Evolutionary conservation across 2,888 invertebrate species (phyloP).

Genomic region (Lasioglossum lativentre): DNA sequence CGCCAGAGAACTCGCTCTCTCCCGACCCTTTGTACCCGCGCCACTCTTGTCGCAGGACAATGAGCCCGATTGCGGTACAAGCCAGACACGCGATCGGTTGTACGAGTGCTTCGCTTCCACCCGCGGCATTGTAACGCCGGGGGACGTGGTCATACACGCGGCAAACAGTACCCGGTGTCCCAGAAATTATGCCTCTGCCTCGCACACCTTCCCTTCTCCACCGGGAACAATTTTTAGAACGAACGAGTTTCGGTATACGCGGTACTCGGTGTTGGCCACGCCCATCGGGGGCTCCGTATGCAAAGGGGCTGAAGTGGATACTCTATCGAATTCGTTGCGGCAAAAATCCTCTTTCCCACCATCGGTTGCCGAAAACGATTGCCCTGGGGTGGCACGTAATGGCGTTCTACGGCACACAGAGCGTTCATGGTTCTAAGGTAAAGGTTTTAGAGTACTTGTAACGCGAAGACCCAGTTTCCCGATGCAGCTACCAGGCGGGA

Average conservation of each 20-base stretch:
- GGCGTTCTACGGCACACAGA: too few relatives aligned
- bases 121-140: background rate
- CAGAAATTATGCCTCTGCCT: background rate
- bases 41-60: slow-evolving; percentile 61
- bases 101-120: slow-evolving; percentile 36
- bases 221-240: background rate
- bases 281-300: background rate
- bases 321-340: background rate
- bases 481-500: background rate
- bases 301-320: background rate
- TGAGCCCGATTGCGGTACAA: slow-evolving; percentile 67
- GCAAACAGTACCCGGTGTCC: background rate
- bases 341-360: background rate
- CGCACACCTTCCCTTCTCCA: background rate
- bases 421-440: background rate
- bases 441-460: background rate
- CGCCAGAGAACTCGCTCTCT: background rate
- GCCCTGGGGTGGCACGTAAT: too few relatives aligned
- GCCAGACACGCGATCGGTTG: slow-evolving; percentile 59
- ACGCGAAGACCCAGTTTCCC: background rate
- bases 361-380: background rate
- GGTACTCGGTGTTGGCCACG: background rate
- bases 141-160: background rate
- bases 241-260: too few relatives aligned
- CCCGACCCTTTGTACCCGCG: slow-evolving; percentile 55